These are phyloP conservation scores for Notothenia coriiceps DNA, from an alignment of 2,113 vertebrate species.

Conservation along the genomic window DNA sequence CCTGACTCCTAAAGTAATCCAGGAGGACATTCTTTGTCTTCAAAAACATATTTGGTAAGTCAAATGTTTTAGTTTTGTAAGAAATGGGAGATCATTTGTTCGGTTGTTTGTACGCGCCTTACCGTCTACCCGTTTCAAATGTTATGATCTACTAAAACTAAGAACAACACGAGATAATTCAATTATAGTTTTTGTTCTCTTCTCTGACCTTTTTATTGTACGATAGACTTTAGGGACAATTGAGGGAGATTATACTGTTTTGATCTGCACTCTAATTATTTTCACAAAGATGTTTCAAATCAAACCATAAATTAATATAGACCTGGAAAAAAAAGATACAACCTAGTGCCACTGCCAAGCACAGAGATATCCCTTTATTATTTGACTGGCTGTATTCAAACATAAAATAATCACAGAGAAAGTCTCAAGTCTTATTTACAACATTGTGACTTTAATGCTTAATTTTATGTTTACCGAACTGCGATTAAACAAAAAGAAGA, in stretches of 20 bases:
- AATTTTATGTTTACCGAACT: constrained; percentile 17
- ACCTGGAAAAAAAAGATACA: background rate
- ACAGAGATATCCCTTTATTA: background rate
- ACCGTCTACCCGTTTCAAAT: too few relatives aligned
- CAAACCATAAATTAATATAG: background rate
- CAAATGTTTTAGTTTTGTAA: background rate
- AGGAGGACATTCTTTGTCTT: background rate
- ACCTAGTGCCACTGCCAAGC: background rate
- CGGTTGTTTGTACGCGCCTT: too few relatives aligned
- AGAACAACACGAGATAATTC: too few relatives aligned
- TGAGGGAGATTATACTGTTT: too few relatives aligned
- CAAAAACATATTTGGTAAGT: background rate
- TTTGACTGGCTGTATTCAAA: background rate
- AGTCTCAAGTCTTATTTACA: background rate
- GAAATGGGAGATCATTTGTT: background rate
- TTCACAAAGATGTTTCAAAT: background rate
- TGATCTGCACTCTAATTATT: too few relatives aligned
- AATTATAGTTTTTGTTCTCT: too few relatives aligned
- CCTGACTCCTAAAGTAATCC: background rate
- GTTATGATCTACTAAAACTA: too few relatives aligned
- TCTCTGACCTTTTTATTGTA: too few relatives aligned
- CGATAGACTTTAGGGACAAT: too few relatives aligned
- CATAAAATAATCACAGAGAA: background rate
- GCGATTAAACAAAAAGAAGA: background rate
- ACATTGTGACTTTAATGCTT: constrained; percentile 13